Evolutionary conservation across 2,888 invertebrate species (phyloP), one percentile per base, ranked within the genome.

Genomic region (Neocrepidodera transversa): DNA sequence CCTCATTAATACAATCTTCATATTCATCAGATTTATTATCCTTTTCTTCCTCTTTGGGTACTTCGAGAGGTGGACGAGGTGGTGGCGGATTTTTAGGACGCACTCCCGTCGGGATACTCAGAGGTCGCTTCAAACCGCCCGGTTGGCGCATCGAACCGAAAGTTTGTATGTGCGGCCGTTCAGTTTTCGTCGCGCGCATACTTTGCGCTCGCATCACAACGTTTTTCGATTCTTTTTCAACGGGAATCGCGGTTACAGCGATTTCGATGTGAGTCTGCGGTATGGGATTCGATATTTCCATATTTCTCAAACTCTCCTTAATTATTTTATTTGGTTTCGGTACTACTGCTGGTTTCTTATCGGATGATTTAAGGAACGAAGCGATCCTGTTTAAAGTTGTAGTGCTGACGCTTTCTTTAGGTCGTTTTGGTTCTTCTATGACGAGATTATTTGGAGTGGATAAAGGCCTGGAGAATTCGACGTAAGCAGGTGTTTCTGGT

Each of bases 251-350:
- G 10, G 82, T 83, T 6, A 83, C 81, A 0, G 86, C 80, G 1
- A 87, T 73, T 42, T 86, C 86, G 7, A 88, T 88, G 47, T 86
- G 84, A 56, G 84, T 85, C 72, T 90, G 89, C 0, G 88, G 85
- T 68, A 95, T 92, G 0, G 94, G 94, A 70, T 88, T 85, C 0
- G 94, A 94, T 70, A 95, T 94, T 76, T 92, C 89, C 49, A 93
- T 80, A 55, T 86, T 89, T 48, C 91, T 84, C 50, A 94, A 74
- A 0, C 87, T 83, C 10, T 87, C 88, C 71, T 90, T 88, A 71
- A 93, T 90, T 0, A 87, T 80, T 0, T 83, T 81, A 67, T 91
- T 90, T 52, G 84, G 83, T 6, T 86, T 82, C 77, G 87, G 89
- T 0, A 84, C 72, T 64, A 84, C 83, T 0, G 81, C 80, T 36